These are phyloP conservation scores for Graptemys geographica DNA, from an alignment of 2,797 vertebrate genomes.

Conservation along the genomic window DNA sequence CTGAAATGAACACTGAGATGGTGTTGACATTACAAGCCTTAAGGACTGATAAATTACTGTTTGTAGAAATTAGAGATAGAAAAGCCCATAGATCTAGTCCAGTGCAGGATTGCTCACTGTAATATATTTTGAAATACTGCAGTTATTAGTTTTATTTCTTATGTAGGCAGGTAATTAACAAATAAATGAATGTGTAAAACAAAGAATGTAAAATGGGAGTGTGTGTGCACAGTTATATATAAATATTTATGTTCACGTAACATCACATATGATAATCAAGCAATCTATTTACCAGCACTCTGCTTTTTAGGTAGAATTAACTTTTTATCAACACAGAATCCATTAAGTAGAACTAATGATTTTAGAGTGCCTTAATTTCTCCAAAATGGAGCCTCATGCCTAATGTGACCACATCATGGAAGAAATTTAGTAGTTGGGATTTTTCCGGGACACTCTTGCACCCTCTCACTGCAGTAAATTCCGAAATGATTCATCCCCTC, in stretches of 20 bases:
- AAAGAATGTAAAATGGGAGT: neutral
- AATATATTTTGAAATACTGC: neutral
- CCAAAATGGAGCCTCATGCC: neutral
- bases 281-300: neutral
- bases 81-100: neutral
- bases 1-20: neutral
- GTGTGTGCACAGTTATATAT: neutral
- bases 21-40: rapidly evolving
- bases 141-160: neutral
- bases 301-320: neutral
- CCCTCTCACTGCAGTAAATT: neutral
- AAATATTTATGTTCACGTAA: neutral
- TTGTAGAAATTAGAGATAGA: neutral
- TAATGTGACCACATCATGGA: neutral
- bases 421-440: neutral
- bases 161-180: neutral
- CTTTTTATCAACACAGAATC: neutral
- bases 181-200: neutral
- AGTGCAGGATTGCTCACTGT: neutral
- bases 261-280: too few relatives aligned
- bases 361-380: neutral
- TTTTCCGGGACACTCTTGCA: neutral
- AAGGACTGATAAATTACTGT: neutral
- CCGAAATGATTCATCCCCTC: neutral
- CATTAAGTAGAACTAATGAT: neutral